Evolutionary conservation across 1,140 invertebrate genomes (phyloP).

Genomic region (Drosophila littoralis): DNA sequence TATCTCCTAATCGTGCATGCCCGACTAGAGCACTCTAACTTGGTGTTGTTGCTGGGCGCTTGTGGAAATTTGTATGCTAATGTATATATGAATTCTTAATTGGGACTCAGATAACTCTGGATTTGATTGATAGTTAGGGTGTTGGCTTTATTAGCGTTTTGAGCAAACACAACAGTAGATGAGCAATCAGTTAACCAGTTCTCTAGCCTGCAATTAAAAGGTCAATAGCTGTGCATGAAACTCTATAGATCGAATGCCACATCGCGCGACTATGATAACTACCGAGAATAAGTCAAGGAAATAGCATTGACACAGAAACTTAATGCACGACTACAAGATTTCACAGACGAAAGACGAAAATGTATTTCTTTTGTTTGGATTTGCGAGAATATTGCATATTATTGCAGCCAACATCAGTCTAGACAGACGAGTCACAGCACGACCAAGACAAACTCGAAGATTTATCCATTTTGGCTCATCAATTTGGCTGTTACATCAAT

Average conservation of each 20-base stretch:
- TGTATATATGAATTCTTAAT: no score
- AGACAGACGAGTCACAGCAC: neutral
- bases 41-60: no score
- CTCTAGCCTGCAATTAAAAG: neutral
- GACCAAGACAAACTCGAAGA: neutral
- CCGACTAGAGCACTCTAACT: no score
- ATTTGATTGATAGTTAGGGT: no score
- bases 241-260: neutral
- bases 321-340: neutral
- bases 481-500: neutral
- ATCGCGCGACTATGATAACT: neutral
- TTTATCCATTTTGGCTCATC: neutral
- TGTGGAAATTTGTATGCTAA: no score
- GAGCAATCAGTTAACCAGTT: no score
- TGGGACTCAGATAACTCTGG: no score
- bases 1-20: no score
- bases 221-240: neutral
- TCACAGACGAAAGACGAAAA: neutral
- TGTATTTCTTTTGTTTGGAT: neutral
- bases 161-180: no score
- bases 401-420: neutral
- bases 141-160: no score
- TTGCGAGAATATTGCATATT: neutral
- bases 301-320: conserved; percentile 19
- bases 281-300: conserved; percentile 13